Conservation (phyloP, 2,888 invertebrate genomes). For the Caenorhabditis sp. region DNA sequence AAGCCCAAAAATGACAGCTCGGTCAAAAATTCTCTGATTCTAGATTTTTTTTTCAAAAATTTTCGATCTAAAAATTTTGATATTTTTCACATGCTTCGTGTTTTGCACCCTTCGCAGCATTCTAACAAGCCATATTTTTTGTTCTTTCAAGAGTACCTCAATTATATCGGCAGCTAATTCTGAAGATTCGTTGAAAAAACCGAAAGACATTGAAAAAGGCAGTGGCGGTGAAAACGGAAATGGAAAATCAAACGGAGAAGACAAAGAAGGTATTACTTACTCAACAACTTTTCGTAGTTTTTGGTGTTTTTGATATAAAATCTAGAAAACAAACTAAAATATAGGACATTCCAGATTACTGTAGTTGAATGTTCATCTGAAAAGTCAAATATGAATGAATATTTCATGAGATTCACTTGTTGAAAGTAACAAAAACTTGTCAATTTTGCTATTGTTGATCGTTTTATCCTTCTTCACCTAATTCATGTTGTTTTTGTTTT, state of each 20-base stretch:
- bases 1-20: no score
- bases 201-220: slow-evolving; percentile 4
- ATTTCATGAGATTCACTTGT: not conserved
- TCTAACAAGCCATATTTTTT: not conserved
- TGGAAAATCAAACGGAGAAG: not conserved
- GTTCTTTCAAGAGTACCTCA: not conserved
- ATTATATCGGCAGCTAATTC: not conserved
- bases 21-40: no score
- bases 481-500: not conserved
- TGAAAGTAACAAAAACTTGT: not conserved
- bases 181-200: not conserved
- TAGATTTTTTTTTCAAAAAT: no score
- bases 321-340: no score
- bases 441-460: not conserved
- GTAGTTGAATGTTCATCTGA: no score
- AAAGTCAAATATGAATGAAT: not conserved
- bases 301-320: not conserved
- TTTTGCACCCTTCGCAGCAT: not conserved
- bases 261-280: slow-evolving; percentile 1
- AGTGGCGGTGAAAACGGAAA: not conserved
- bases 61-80: no score
- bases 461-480: not conserved
- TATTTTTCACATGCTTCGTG: not conserved
- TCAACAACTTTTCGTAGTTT: not conserved
- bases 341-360: no score